phyloP scores from a whole-genome alignment of 2,888 invertebrate species.

The Trissolcus brochymenae region DNA sequence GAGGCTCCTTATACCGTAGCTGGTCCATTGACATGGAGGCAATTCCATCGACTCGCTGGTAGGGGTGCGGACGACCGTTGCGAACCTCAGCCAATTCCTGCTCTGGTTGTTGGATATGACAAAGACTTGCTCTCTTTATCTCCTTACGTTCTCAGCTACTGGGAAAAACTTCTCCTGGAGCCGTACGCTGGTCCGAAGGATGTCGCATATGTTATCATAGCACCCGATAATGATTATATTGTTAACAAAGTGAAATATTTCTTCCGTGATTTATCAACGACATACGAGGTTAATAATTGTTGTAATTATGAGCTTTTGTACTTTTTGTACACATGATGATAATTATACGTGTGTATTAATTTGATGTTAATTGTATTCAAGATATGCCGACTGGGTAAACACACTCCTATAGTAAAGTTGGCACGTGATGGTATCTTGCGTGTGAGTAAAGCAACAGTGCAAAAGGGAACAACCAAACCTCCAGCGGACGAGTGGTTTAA shows the following conservation, averaged over 20 bases:
- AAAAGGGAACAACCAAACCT: constrained; percentile 78
- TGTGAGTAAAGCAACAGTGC: constrained; percentile 83
- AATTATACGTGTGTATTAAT: not conserved
- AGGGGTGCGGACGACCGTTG: constrained; percentile 96
- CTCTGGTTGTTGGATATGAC: constrained; percentile 94
- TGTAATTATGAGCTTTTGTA: too few species aligned
- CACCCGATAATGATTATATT: constrained; percentile 93
- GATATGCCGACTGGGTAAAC: constrained; percentile 94
- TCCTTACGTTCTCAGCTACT: constrained; percentile 95
- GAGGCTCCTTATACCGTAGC: constrained; percentile 94
- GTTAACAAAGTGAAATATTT: constrained; percentile 87
- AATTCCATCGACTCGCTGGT: constrained; percentile 96
- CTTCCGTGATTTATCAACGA: constrained; percentile 94
- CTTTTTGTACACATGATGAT: not conserved
- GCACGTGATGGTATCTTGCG: constrained; percentile 92
- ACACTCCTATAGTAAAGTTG: constrained; percentile 91
- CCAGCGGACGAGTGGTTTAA: constrained; percentile 94
- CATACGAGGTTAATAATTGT: constrained; percentile 84
- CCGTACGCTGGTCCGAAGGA: constrained; percentile 97
- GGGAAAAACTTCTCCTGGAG: constrained; percentile 98
- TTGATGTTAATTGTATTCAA: constrained; percentile 57
- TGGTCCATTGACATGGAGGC: constrained; percentile 98
- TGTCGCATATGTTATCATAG: constrained; percentile 95
- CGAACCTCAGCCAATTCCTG: constrained; percentile 97
- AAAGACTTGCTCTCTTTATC: constrained; percentile 96